These are phyloP conservation scores for Onychomys arenicola DNA, from an alignment of 2,797 vertebrate species.

Conservation along the genomic window DNA sequence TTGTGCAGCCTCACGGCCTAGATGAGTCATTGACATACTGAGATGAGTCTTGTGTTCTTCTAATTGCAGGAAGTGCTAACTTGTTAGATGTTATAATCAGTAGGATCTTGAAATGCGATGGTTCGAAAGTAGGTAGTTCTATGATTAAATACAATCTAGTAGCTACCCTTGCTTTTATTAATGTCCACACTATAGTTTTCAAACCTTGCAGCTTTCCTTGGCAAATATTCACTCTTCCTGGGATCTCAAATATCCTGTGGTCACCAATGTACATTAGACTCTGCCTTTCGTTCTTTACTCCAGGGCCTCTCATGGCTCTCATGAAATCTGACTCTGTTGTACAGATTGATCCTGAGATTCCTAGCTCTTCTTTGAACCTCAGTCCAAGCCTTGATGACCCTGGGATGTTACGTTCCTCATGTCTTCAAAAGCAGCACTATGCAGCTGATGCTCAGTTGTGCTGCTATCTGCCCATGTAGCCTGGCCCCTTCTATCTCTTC, in stretches of 20 bases:
- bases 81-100: not conserved
- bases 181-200: not conserved
- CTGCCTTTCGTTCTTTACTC: not conserved
- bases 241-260: not conserved
- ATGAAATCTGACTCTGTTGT: not conserved
- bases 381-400: not conserved
- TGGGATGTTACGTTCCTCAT: not conserved
- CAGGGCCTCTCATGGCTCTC: not conserved
- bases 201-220: not conserved
- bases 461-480: too few relatives aligned
- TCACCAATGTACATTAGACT: not conserved
- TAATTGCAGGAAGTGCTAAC: not conserved
- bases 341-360: too few relatives aligned
- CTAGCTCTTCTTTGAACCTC: not conserved
- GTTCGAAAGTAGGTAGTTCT: not conserved
- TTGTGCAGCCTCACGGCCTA: fast-evolving
- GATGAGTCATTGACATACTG: not conserved
- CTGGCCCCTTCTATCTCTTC: not conserved
- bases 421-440: not conserved
- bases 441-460: not conserved
- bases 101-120: not conserved
- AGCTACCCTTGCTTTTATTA: not conserved
- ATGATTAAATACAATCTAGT: not conserved
- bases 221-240: not conserved
- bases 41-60: not conserved